Percentiles rank a stretch among this genome's conserved stretches.
Conservation (phyloP, 92 coral and sea anemone genomes). For the Meandrina meandrites region DNA sequence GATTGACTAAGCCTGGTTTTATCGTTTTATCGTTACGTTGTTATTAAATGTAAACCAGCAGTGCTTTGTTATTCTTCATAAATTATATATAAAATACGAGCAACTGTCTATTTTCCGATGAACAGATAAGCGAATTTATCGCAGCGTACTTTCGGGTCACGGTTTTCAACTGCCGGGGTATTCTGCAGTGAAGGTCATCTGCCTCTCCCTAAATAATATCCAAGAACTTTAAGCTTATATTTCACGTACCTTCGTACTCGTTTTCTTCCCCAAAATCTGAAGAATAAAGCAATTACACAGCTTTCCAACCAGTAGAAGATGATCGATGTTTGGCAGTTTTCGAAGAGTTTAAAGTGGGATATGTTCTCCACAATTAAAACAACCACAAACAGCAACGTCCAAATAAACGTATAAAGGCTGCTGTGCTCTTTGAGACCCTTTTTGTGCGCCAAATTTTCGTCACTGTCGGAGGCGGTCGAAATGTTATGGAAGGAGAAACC, state of each 20-base stretch:
- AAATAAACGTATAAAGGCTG: neutral
- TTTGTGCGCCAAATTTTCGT: constrained; percentile 11
- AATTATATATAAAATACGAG: no score
- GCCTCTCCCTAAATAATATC: neutral
- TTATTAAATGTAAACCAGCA: no score
- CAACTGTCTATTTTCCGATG: no score
- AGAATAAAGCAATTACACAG: constrained; percentile 32
- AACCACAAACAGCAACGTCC: constrained; percentile 1
- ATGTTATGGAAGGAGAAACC: neutral
- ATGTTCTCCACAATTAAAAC: constrained; percentile 32
- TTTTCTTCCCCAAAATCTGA: constrained; percentile 39
- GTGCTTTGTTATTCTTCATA: no score
- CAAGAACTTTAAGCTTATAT: neutral
- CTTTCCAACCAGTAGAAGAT: constrained; percentile 43
- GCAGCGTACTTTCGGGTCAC: neutral
- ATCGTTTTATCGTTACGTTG: no score
- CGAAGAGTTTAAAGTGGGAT: constrained; percentile 10
- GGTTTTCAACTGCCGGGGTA: neutral
- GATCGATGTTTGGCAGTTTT: constrained; percentile 1
- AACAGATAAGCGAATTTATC: no score
- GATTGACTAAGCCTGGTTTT: no score
- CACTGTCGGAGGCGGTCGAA: constrained; percentile 14
- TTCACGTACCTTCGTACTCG: constrained; percentile 27
- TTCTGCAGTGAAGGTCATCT: neutral
- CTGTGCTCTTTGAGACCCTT: constrained; percentile 12